Base-by-base conservation (phyloP, 1,140 invertebrate species). In the Brachionus manjavacas region DNA sequence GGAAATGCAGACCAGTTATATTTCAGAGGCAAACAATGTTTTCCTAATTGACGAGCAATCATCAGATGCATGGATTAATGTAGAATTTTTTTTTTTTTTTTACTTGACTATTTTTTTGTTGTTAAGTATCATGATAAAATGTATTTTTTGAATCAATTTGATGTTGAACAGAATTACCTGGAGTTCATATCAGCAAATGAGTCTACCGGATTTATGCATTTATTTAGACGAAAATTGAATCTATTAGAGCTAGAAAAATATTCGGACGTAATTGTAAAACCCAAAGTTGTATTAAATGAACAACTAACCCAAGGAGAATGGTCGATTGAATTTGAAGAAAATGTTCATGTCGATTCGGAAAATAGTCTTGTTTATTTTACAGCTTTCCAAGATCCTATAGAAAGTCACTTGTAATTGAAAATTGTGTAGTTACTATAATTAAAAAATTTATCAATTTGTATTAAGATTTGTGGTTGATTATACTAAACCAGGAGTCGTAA, bases 121-220 rank as follows among this genome's bases (percentile, higher is more conserved):
- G 31, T 28, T 23, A 86, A 92, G 91, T 93, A 96, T 0, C 94
- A 96, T 89, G 95, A 97, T 89, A 91, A 96, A 80, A 89, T 97
- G 0, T 92, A 95, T 88, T 96, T 97, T 88, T 90, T 96, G 43
- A 93, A 93, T 55, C 91, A 90, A 49, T 90, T 91, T 39, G 91
- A 91, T 49, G 31, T 12, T 87, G 85, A 91, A 46, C 87, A 90
- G 39, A 85, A 87, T 25, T 89, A 91, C 85, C 88, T 94, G 9
- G 92, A 92, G 85, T 97, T 96, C 88, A 92, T 98, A 55, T 97
- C 95, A 95, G 94, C 94, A 0, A 95, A 94, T 66, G 96, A 98
- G 89, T 94, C 95, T 88, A 93, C 93, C 0, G 95, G 96, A n/a
- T 96, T 92, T 87, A 91, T 95, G 64, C 96, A 98, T 89, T 91